These are phyloP conservation scores for Laticauda colubrina DNA, from an alignment of 2,113 vertebrate genomes.

Conservation along the genomic window DNA sequence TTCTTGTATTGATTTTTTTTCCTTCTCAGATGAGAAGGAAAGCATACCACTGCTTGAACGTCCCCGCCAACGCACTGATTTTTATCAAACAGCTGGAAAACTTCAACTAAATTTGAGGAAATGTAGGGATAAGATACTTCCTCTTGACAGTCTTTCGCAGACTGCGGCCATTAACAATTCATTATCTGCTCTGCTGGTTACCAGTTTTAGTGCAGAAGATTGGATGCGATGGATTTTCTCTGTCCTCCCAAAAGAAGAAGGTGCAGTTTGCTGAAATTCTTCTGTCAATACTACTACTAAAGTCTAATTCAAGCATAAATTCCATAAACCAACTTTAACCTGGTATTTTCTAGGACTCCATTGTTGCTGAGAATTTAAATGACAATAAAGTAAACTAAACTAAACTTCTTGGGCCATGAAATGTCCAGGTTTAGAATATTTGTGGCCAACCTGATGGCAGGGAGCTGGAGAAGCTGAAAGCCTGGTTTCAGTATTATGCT, in stretches of 20 bases:
- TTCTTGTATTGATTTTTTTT: no score
- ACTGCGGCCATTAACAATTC: neutral
- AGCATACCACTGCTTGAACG: neutral
- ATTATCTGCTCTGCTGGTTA: neutral
- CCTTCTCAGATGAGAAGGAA: neutral
- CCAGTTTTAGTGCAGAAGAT: neutral
- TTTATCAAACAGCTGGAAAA: conserved; percentile 10
- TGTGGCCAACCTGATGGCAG: neutral
- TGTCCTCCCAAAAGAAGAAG: neutral
- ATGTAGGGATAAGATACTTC: conserved; percentile 6
- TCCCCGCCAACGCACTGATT: neutral
- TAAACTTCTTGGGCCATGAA: neutral
- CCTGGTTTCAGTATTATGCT: neutral
- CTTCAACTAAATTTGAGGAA: neutral
- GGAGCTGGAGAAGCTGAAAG: neutral
- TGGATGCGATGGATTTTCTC: neutral
- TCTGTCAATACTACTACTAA: neutral
- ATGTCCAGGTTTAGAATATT: neutral
- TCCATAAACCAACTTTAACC: neutral
- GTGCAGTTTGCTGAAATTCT: neutral
- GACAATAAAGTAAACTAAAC: no score
- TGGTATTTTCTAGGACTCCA: neutral
- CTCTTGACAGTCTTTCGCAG: neutral
- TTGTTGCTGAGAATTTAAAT: neutral
- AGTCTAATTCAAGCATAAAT: neutral